phyloP scores from a whole-genome alignment of 2,888 invertebrate species.

The Nipponacmea schrenckii region DNA sequence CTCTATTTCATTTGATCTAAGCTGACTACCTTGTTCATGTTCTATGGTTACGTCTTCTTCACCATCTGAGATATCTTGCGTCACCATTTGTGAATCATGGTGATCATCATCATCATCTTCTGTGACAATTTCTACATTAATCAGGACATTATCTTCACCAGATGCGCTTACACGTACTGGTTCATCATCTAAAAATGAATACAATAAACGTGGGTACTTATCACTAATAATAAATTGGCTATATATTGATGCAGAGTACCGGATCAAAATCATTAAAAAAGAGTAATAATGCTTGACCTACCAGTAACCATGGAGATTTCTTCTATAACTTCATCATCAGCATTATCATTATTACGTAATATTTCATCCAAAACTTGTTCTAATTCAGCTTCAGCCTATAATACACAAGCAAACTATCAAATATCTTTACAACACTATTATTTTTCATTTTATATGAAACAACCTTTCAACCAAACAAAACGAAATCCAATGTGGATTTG shows the following conservation, averaged over 20 bases:
- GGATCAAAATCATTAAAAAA: too few relatives aligned
- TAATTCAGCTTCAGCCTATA: constrained; percentile 69
- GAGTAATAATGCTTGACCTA: too few relatives aligned
- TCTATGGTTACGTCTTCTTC: constrained; percentile 58
- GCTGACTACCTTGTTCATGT: constrained; percentile 41
- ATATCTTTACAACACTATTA: not conserved
- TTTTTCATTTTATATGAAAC: not conserved
- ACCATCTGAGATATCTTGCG: constrained; percentile 64
- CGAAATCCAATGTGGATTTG: constrained; percentile 5
- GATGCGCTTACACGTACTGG: constrained; percentile 19
- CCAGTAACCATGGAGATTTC: constrained; percentile 67
- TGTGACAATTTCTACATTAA: constrained; percentile 59
- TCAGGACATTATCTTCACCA: constrained; percentile 42
- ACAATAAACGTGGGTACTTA: not conserved
- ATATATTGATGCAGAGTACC: constrained; percentile 1
- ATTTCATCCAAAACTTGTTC: constrained; percentile 79
- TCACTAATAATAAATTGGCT: not conserved
- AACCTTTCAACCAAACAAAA: not conserved
- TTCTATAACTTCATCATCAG: constrained; percentile 63
- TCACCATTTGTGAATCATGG: constrained; percentile 68
- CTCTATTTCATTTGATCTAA: too few relatives aligned
- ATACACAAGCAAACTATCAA: not conserved
- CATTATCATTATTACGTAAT: constrained; percentile 66
- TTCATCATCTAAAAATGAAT: constrained; percentile 23
- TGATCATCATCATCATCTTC: constrained; percentile 61